A percentile compares a stretch with the other conserved stretches of the same genome.
These are phyloP conservation scores for Zaprionus taronus DNA, from an alignment of 1,140 invertebrate species.

Conservation along the genomic window DNA sequence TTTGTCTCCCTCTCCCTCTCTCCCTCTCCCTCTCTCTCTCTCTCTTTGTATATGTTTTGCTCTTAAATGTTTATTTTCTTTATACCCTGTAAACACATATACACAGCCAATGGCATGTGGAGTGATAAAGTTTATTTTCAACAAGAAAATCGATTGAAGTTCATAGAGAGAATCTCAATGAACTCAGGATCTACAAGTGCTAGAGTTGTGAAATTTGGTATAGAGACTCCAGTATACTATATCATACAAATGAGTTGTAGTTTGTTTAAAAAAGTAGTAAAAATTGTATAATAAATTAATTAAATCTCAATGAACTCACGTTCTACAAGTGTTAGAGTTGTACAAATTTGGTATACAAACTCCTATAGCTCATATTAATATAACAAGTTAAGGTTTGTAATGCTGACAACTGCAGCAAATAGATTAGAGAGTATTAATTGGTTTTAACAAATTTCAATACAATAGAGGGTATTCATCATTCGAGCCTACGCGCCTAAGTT, in stretches of 20 bases:
- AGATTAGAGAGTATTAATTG: background rate
- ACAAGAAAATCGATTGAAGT: slow-evolving; percentile 6
- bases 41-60: slow-evolving; percentile 36
- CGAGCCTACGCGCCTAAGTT: background rate
- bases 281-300: no score
- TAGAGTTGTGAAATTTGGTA: background rate
- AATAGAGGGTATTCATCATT: background rate
- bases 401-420: background rate
- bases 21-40: slow-evolving; percentile 9
- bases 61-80: slow-evolving; percentile 52
- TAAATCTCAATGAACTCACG: background rate
- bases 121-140: slow-evolving; percentile 6
- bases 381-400: background rate
- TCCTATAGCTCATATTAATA: background rate
- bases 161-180: background rate
- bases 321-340: background rate
- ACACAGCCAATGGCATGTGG: background rate
- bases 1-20: slow-evolving; percentile 14
- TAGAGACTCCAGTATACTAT: background rate
- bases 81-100: slow-evolving; percentile 16
- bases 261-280: no score
- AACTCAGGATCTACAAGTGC: background rate
- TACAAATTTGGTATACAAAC: background rate
- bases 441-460: background rate
- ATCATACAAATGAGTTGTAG: background rate